Evolutionary conservation across 2,888 invertebrate species (phyloP), one percentile per base, ranked within the genome.

Genomic region (Hoplodrina ambigua): DNA sequence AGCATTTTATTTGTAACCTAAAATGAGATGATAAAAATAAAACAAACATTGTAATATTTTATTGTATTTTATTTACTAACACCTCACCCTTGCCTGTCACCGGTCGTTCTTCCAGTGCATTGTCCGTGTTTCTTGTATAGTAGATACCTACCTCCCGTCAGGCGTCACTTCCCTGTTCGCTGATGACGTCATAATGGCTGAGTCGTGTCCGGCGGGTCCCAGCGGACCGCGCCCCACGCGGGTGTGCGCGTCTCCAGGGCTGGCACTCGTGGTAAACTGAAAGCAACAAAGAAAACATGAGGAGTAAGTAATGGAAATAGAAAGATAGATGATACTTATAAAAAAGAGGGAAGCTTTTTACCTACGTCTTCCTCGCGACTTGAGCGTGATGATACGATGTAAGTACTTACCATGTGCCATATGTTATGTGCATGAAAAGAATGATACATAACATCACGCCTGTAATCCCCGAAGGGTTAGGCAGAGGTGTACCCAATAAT

Each of bases 111-210:
- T 49, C 11, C 44, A 52, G 37, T 15, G 11, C 53, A 10, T 20
- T 15, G 57, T 46, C 30, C 41, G 25, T 19, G 78, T 72, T 52
- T n/a, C 64, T 78, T 78, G 25, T 41, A 17, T 49, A 33, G 50
- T 74, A 53, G 55, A 25, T n/a, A n/a, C n/a, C n/a, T 55, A 74
- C 55, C 54, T 65, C 63, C 15, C 46, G 46, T 46, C 46, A 46
- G 46, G 15, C 15, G 57, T 57, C 62, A 69, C 20, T 66, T 71
- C 58, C 67, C 58, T 59, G 64, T 54, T 67, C 62, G 55, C 60
- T 61, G 69, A 73, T 89, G 89, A 88, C 88, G 87, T 89, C 85
- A 89, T 90, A 90, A 90, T 89, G 85, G 89, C 85, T 80, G 66
- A 86, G 83, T 86, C 85, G 74, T 90, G 89, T 89, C 88, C 86